phyloP scores from a whole-genome alignment of 1,140 invertebrate genomes.

The Eriosoma lanigerum region DNA sequence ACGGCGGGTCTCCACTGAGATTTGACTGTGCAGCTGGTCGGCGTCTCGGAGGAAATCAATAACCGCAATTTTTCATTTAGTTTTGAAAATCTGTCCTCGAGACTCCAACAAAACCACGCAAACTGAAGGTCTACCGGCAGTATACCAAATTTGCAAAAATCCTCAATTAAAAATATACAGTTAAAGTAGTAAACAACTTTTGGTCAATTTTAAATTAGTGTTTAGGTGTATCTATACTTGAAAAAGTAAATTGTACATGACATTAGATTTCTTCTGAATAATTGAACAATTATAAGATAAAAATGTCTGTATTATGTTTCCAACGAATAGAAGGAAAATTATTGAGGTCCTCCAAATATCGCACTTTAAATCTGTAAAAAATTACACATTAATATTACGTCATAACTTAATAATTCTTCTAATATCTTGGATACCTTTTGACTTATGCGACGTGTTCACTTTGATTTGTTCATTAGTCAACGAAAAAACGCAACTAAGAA shows the following conservation, averaged over 20 bases:
- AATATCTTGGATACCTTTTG: neutral
- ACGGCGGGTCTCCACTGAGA: neutral
- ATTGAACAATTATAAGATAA: neutral
- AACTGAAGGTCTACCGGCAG: constrained; percentile 29
- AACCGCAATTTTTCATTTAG: neutral
- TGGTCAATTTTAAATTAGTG: neutral
- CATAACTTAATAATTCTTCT: neutral
- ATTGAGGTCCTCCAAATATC: neutral
- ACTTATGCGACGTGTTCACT: neutral
- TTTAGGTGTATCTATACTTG: neutral
- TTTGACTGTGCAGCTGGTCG: neutral
- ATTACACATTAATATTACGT: neutral
- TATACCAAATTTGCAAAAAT: constrained; percentile 37
- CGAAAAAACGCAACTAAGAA: neutral
- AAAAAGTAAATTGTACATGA: constrained; percentile 12
- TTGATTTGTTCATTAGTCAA: neutral
- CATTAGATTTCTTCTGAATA: neutral
- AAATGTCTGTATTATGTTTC: neutral
- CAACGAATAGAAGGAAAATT: neutral
- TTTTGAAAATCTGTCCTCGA: neutral
- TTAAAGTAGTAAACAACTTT: too few relatives aligned
- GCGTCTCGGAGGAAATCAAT: neutral
- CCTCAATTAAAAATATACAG: neutral
- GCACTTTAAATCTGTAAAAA: neutral
- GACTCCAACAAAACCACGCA: constrained; percentile 29